These are phyloP conservation scores for Siphamia tubifer DNA, from an alignment of 2,113 vertebrate species.

Conservation along the genomic window DNA sequence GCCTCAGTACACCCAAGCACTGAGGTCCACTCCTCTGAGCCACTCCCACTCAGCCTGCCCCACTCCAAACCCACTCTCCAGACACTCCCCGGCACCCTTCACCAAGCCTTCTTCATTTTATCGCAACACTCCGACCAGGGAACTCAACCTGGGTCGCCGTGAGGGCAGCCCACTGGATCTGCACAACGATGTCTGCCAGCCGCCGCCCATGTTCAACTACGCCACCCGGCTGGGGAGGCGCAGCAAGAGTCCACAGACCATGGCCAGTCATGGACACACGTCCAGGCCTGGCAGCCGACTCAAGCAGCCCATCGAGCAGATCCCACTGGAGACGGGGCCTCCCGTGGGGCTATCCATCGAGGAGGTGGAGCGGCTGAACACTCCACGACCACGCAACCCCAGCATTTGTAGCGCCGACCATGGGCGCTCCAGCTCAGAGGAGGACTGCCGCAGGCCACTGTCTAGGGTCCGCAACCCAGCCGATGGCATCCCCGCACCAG, in stretches of 20 bases:
- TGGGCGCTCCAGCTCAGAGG: slow-evolving; percentile 93
- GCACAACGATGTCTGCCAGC: slow-evolving; percentile 87
- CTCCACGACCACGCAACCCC: slow-evolving; percentile 93
- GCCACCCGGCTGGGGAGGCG: slow-evolving; percentile 90
- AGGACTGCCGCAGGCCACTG: slow-evolving; percentile 90
- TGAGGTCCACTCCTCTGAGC: slow-evolving; percentile 89
- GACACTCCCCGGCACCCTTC: slow-evolving; percentile 94
- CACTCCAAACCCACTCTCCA: slow-evolving; percentile 89
- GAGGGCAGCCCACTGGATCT: slow-evolving; percentile 90
- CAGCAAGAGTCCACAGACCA: slow-evolving; percentile 95
- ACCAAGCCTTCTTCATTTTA: slow-evolving; percentile 92
- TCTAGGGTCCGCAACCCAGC: slow-evolving; percentile 94
- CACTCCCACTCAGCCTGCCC: slow-evolving; percentile 91
- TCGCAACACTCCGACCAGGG: slow-evolving; percentile 90
- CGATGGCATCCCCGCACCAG: slow-evolving; percentile 92
- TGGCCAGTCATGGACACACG: slow-evolving; percentile 81
- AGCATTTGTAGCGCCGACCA: slow-evolving; percentile 98
- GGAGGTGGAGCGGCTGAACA: slow-evolving; percentile 97
- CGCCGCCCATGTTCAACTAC: slow-evolving; percentile 90
- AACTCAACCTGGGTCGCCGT: slow-evolving; percentile 88
- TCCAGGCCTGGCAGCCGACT: slow-evolving; percentile 92
- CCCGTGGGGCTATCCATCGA: slow-evolving; percentile 95
- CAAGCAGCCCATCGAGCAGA: slow-evolving; percentile 92
- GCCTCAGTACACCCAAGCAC: slow-evolving; percentile 85
- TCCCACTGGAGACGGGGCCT: slow-evolving; percentile 88